Conservation (phyloP, 2,888 invertebrate species). For the Eristalis intricaria region DNA sequence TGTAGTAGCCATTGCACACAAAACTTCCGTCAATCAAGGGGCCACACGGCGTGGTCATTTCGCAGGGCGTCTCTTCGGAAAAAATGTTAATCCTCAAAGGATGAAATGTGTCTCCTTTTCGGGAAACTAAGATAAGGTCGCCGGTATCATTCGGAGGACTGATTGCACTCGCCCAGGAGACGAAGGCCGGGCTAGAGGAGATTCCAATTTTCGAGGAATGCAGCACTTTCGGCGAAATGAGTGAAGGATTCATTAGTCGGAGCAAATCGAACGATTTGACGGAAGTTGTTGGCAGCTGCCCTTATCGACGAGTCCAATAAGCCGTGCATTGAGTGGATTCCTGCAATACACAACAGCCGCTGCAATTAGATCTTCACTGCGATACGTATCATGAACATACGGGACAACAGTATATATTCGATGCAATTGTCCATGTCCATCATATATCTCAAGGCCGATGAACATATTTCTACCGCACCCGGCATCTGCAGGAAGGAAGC, state of each 20-base stretch:
- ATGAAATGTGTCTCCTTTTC: constrained; percentile 33
- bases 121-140: constrained; percentile 42
- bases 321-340: constrained; percentile 53
- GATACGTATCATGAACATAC: constrained; percentile 33
- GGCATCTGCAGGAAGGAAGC: constrained; percentile 75
- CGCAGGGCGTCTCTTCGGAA: constrained; percentile 17
- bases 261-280: too few relatives aligned
- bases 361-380: not conserved
- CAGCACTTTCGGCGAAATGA: constrained; percentile 51
- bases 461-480: constrained; percentile 74
- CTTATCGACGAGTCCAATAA: too few relatives aligned
- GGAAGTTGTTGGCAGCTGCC: too few relatives aligned
- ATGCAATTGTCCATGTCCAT: constrained; percentile 74
- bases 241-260: constrained; percentile 13
- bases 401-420: constrained; percentile 74
- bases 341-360: constrained; percentile 3
- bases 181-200: not conserved
- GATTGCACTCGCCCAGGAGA: constrained; percentile 4
- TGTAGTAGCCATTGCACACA: too few relatives aligned
- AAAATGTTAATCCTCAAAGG: constrained; percentile 27
- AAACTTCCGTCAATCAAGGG: constrained; percentile 45
- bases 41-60: constrained; percentile 20
- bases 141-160: constrained; percentile 16
- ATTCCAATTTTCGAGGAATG: constrained; percentile 7
- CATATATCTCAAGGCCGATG: constrained; percentile 70